Evolutionary conservation across 2,888 invertebrate genomes (phyloP), one percentile per base, ranked within the genome.

Genomic region (Mythimna ferrago): DNA sequence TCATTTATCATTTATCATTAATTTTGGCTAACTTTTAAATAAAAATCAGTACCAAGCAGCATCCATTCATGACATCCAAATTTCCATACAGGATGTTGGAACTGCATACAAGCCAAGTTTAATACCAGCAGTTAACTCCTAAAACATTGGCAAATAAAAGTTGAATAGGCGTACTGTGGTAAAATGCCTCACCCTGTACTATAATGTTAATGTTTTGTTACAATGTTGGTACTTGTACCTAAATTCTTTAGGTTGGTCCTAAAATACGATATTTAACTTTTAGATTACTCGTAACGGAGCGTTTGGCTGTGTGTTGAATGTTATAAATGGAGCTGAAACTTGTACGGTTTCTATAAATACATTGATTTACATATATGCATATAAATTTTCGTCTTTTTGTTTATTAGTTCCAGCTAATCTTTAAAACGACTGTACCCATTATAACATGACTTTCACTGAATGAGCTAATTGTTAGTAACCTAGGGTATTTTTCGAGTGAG

Each of bases 51-150:
- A 32, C 32, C 2, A 3, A 32, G 32, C 32, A 32, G 32, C 32
- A 32, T 32, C 32, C 32, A 32, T 60, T 35, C 4, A 54, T 48
- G 10, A 7, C 5, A 54, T 1, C 10, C 3, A 26, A 62, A 62
- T 66, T 32, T 68, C 44, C 57, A 66, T 58, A 66, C 57, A 75
- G 76, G 19, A 68, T 80, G 61, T 61, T 61, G 80, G 74, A 74
- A 67, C 35, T 60, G 11, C 44, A 19, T 26, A 57, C 2, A 21
- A 35, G 3, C 54, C 26, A 75, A 62, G 7, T 65, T 74, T 48
- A 51, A 63, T 74, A 69, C 56, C n/a, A 5, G 53, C 78, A 48
- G 48, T 56, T 75, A 51, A 75, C 62, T 63, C 58, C 57, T 66
- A 62, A 76, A 68, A 78, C 60, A 38, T 53, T 26, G n/a, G 58